Base-by-base conservation (phyloP, 2,797 vertebrate species). In the Dipus sagitta region DNA sequence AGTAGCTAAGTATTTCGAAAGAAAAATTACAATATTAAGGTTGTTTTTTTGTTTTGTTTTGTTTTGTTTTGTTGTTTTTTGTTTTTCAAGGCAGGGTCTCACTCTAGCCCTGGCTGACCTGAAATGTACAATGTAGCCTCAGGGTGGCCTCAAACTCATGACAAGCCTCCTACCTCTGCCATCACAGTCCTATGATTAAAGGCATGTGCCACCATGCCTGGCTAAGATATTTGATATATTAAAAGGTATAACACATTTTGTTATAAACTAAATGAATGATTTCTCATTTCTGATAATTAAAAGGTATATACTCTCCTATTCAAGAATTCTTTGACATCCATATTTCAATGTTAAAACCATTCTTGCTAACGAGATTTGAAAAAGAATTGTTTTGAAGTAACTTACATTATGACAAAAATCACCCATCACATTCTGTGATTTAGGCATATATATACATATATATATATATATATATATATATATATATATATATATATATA, bases 301-400 rank as follows among this genome's bases (percentile, higher is more conserved):
- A 8, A 84, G 17, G 2, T 77, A 86, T 91, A 52, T 79, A 81
- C 15, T 95, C 64, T 82, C 23, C 13, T 72, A 13, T 95, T 95
- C 18, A 81, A 92, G 23, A 77, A 32, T 67, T 86, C 81, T 78
- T 93, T 92, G 77, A 78, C 62, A 42, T 5, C 15, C 9, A 30
- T 78, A 54, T 82, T 96, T 90, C 32, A 85, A 80, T 0, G 32
- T 15, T 64, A 96, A 98, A 89, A n/a, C 82, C 64, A 72, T 32
- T 93, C 60, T 97, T 95, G 85, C 38, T 30, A 85, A 92, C 91
- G 86, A 79, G 4, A 60, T 21, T 38, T 54, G 13, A 28, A 90
- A 6, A 10, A 90, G 68, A 87, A 87, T 77, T 65, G 23, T 70
- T 92, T 93, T 87, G 64, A 83, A 79, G 67, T 80, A 72, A 2